Evolutionary conservation across 2,113 vertebrate genomes (phyloP), one percentile per base, ranked within the genome.

Genomic region (Siniperca knerii): DNA sequence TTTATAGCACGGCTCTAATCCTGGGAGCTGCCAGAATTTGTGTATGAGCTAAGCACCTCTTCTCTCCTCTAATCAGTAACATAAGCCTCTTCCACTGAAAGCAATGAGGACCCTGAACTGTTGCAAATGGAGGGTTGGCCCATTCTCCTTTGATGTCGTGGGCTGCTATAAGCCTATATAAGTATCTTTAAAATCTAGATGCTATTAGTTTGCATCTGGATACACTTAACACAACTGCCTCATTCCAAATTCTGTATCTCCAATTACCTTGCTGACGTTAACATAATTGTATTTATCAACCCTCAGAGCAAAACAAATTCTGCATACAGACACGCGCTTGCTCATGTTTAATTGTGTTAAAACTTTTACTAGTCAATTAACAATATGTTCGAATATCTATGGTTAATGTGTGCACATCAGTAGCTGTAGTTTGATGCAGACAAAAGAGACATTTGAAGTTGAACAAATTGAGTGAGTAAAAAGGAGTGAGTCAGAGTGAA

Each of bases 31-130:
- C 76, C 42, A 90, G 79, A 87, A 85, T 81, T 66, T 60, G 84
- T 66, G 75, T 78, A 73, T 79, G 84, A 87, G 87, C 87, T 87
- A 89, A 93, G 84, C 84, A 90, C 82, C 89, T 87, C 90, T 85
- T 75, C 85, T 84, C 74, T 65, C 67, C 80, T 93, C 85, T 92
- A 93, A 94, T 94, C 88, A 93, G 88, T 82, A 93, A 87, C 90
- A 93, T 90, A 90, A 93, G 90, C 85, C 85, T 90, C 82, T 91
- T 88, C 72, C 68, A 84, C 62, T 57, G 88, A 91, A 90, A 89
- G 84, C 86, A 85, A 76, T 35, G 6, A 88, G 79, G 86, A 88
- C 40, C 77, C 77, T 90, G 82, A 86, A 90, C 88, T 85, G 89
- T 79, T 85, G 85, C 85, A 84, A 92, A 91, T 89, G 83, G 82